These are phyloP conservation scores for Cheirogaleus major DNA, from an alignment of 2,797 vertebrate genomes.

Conservation along the genomic window DNA sequence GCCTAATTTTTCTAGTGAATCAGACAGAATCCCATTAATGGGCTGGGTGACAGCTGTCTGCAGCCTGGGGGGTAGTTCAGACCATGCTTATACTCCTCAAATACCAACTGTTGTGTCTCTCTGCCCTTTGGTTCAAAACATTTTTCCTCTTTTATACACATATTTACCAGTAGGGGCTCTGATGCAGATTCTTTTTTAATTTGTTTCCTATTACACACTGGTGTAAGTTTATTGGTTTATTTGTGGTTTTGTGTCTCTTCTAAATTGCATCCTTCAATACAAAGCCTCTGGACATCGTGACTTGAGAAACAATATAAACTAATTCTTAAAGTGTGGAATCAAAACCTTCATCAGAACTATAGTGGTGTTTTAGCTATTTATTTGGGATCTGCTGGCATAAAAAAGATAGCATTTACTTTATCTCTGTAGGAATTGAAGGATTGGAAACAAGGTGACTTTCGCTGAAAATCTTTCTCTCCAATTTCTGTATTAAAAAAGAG, in stretches of 20 bases:
- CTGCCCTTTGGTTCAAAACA: background rate
- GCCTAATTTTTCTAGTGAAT: background rate
- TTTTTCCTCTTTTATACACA: background rate
- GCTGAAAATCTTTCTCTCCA: background rate
- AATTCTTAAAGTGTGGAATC: background rate
- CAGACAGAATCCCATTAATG: background rate
- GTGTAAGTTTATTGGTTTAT: background rate
- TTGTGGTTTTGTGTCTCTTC: background rate
- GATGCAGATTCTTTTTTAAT: background rate
- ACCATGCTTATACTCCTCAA: background rate
- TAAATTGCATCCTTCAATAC: background rate
- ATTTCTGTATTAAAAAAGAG: background rate
- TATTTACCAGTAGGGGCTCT: background rate
- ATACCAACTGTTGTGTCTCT: background rate
- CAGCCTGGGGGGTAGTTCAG: background rate
- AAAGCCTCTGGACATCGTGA: background rate
- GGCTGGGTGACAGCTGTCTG: background rate
- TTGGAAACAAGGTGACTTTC: background rate
- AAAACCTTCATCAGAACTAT: background rate
- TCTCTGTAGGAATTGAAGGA: background rate
- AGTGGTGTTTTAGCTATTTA: background rate
- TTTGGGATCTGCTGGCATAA: background rate
- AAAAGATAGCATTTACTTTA: background rate
- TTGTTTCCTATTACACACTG: background rate
- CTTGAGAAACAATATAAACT: constrained; percentile 3